Evolutionary conservation across 2,113 vertebrate species (phyloP), one percentile per base, ranked within the genome.

Genomic region (Neolamprologus brichardi): DNA sequence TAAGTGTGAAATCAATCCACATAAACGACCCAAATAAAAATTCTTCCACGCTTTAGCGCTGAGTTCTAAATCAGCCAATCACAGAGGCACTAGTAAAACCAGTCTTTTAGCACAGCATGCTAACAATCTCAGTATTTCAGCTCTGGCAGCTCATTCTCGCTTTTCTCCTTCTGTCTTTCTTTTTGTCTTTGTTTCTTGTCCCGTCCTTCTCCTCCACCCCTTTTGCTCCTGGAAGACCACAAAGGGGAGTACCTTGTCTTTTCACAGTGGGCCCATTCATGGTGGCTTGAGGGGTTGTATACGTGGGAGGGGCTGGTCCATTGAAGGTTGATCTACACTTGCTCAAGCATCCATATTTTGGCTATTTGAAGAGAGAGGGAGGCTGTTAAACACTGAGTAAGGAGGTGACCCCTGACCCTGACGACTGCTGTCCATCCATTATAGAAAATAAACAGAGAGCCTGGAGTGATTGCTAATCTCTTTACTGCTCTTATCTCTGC

Each of bases 1-100:
- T 95, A 94, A 95, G 92, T 95, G 95, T 93, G 93, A 95, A 95
- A 97, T 97, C 96, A 96, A 96, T 96, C 87, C 17, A 64, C 93
- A 96, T 96, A 94, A 96, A 96, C 39, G 70, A 94, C 89, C 86
- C 1, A 75, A 89, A 94, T 95, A 91, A 92, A 96, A 91, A 87
- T 85, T 88, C 87, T 86, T 78, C 82, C 86, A 80, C 7, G 17
- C 75, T 20, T 39, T 28, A 70, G 81, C 7, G 1, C 30, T 1
- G 39, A 80, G 56, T 56, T 82, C 79, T 95, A 91, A 96, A 96
- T 94, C 91, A 94, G 78, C 91, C 95, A 92, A 95, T 93, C 93
- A 93, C 82, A 92, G 88, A 88, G 90, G 84, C 4, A 85, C 91
- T 85, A 89, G 83, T 94, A 90, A 94, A 94, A 92, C 75, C 90